phyloP scores from a whole-genome alignment of 1,140 invertebrate genomes.

The Ericerus pela region DNA sequence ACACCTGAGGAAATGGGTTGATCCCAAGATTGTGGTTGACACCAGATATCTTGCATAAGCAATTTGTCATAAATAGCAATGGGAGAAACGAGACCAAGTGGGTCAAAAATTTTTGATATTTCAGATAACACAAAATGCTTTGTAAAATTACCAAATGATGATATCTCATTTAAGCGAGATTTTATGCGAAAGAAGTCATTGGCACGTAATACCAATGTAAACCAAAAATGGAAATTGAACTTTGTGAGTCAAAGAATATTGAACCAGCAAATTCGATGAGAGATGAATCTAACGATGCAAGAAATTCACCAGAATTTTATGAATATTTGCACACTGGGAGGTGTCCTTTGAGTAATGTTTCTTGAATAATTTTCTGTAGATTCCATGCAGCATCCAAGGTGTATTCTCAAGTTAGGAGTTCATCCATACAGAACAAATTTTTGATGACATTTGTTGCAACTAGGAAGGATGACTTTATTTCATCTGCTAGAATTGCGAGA shows the following conservation, averaged over 20 bases:
- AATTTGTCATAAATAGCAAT: not conserved
- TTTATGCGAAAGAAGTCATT: not conserved
- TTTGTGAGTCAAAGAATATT: not conserved
- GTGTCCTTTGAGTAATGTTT: not conserved
- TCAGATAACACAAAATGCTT: not conserved
- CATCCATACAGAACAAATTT: constrained; percentile 2
- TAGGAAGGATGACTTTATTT: not conserved
- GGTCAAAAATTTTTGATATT: not conserved
- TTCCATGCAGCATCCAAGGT: not conserved
- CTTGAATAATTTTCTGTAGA: not conserved
- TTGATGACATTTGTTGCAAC: not conserved
- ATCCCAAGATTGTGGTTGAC: too few relatives aligned
- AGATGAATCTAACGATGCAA: not conserved
- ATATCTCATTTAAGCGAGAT: not conserved
- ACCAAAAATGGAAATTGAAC: not conserved
- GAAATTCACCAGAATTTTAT: not conserved
- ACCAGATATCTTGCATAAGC: too few relatives aligned
- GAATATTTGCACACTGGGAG: not conserved
- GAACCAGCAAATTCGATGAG: not conserved
- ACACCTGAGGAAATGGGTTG: too few relatives aligned
- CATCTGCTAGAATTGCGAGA: not conserved
- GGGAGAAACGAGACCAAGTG: not conserved
- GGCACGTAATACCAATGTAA: not conserved
- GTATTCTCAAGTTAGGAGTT: not conserved
- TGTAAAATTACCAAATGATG: not conserved